A percentile compares a stretch with the other conserved stretches of the same genome.
Conservation (phyloP, 2,888 invertebrate genomes). For the Caenorhabditis plicata region DNA sequence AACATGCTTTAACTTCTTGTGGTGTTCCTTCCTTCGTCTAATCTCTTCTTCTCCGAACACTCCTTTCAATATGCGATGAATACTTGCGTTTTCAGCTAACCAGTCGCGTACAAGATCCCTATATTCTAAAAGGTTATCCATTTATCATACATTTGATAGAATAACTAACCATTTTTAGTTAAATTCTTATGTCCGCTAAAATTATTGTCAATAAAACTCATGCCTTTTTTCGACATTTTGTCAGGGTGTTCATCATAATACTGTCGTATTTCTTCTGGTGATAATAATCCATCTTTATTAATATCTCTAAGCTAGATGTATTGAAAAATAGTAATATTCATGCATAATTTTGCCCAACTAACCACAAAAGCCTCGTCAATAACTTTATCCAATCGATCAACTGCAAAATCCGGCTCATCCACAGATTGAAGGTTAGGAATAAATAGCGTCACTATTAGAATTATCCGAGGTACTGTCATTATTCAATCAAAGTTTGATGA, state of each 20-base stretch:
- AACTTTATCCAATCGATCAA: constrained; percentile 20
- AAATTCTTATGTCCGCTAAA: constrained; percentile 7
- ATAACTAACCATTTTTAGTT: constrained; percentile 5
- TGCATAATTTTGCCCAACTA: background rate
- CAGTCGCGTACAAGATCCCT: constrained; percentile 15
- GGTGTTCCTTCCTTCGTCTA: too few species aligned
- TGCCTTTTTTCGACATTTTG: constrained; percentile 25
- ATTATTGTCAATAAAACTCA: constrained; percentile 24
- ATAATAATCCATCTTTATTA: constrained; percentile 9
- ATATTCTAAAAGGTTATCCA: constrained; percentile 11
- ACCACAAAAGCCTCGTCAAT: constrained; percentile 21
- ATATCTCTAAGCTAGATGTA: constrained; percentile 14
- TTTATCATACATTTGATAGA: background rate
- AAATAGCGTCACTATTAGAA: too few species aligned
- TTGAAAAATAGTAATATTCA: background rate
- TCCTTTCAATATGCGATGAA: constrained; percentile 14
- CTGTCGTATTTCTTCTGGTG: constrained; percentile 14
- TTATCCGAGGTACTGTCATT: too few species aligned
- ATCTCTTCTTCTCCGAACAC: too few species aligned
- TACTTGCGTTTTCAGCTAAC: constrained; percentile 22
- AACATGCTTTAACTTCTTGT: too few species aligned
- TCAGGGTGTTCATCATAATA: constrained; percentile 23
- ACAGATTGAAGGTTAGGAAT: too few species aligned
- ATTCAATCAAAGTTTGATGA: too few species aligned
- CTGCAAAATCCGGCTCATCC: constrained; percentile 12